These are phyloP conservation scores for Tetramorium alpestre DNA, from an alignment of 1,140 invertebrate genomes.

Conservation along the genomic window DNA sequence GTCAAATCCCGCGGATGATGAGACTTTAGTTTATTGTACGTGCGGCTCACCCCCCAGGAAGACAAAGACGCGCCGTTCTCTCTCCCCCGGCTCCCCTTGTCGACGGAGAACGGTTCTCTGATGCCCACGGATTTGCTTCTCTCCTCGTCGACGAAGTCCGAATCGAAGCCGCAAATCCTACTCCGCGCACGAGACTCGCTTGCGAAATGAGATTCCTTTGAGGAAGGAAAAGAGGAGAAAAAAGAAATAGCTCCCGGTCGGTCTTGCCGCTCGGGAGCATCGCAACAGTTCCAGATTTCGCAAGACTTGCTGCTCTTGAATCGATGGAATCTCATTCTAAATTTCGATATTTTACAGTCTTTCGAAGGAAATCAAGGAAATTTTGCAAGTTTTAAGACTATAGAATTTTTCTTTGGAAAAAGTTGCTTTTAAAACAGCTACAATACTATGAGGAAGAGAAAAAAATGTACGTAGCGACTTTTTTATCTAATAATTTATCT, in stretches of 20 bases:
- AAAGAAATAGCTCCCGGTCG: constrained; percentile 38
- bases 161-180: constrained; percentile 69
- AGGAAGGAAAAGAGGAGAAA: constrained; percentile 14
- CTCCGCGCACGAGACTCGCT: constrained; percentile 74
- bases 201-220: constrained; percentile 75
- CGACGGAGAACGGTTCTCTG: constrained; percentile 46
- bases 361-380: not conserved
- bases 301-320: constrained; percentile 3
- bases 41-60: constrained; percentile 66
- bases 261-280: not conserved
- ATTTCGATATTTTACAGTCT: constrained; percentile 11
- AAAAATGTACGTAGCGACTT: too few species aligned
- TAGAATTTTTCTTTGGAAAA: too few species aligned
- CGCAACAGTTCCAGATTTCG: constrained; percentile 8
- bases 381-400: not conserved
- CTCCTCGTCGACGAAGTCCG: constrained; percentile 58
- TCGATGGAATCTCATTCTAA: constrained; percentile 11
- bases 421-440: too few species aligned
- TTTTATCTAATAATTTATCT: too few species aligned
- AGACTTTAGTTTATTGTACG: constrained; percentile 86
- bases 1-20: constrained; percentile 85
- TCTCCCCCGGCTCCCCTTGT: not conserved
- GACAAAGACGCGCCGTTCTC: constrained; percentile 61
- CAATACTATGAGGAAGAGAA: too few species aligned
- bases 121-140: constrained; percentile 70